A percentile compares a stretch with the other conserved stretches of the same genome.
phyloP scores from a whole-genome alignment of 1,140 invertebrate genomes.

The Calephelis virginiensis region DNA sequence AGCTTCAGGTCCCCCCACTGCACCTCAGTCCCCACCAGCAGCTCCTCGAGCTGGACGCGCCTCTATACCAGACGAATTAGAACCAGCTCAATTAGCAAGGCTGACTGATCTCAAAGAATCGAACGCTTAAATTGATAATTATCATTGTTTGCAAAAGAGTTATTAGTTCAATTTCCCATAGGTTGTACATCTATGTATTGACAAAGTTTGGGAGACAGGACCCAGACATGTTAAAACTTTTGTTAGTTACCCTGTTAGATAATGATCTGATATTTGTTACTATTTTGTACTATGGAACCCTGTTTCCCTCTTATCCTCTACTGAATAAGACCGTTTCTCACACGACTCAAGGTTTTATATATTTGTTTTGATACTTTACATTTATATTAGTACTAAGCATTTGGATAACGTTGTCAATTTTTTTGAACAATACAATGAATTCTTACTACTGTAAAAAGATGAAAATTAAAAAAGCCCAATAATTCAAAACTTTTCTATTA shows the following conservation, averaged over 20 bases:
- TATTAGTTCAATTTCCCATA: conserved; percentile 8
- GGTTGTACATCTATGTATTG: no score
- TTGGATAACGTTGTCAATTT: conserved; percentile 8
- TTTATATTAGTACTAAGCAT: conserved; percentile 11
- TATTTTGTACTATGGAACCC: conserved; percentile 23
- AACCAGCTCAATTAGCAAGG: conserved; percentile 89
- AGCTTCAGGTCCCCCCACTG: conserved; percentile 58
- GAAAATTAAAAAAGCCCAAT: not conserved
- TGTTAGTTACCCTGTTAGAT: conserved; percentile 18
- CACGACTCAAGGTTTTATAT: conserved; percentile 10
- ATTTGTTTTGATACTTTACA: conserved; percentile 16
- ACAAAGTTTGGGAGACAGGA: conserved; percentile 1
- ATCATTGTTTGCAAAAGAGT: conserved; percentile 11
- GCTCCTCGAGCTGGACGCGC: conserved; percentile 85
- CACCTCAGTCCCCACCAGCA: conserved; percentile 79
- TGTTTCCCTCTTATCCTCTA: conserved; percentile 25
- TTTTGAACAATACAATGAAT: conserved; percentile 3
- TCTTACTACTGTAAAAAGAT: not conserved
- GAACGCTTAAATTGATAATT: conserved; percentile 83
- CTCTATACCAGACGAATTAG: conserved; percentile 91
- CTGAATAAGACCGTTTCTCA: conserved; percentile 31
- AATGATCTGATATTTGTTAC: conserved; percentile 19
- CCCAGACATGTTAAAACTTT: conserved; percentile 5
- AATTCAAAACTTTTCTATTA: not conserved
- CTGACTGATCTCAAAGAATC: conserved; percentile 92